phyloP scores from a whole-genome alignment of 1,140 invertebrate species.

The Solen grandis region DNA sequence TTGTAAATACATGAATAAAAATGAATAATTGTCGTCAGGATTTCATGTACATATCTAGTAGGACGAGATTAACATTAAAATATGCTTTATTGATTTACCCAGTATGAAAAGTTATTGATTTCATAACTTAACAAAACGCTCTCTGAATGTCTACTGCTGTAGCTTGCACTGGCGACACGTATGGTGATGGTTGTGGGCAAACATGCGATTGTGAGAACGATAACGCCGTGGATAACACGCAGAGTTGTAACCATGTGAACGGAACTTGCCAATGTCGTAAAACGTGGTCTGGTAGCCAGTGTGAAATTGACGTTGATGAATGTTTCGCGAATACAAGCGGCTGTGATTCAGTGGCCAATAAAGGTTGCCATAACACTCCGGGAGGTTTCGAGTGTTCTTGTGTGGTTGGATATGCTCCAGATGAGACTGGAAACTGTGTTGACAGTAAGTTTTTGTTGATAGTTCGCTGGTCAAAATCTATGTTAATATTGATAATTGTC shows the following conservation, averaged over 20 bases:
- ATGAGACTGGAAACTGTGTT: conserved; percentile 14
- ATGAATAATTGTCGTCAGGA: no score
- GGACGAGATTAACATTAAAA: no score
- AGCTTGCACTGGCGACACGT: conserved; percentile 27
- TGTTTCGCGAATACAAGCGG: conserved; percentile 9
- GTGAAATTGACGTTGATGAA: conserved; percentile 46
- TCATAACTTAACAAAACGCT: no score
- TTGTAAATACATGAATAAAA: no score
- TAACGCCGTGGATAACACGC: conserved; percentile 15
- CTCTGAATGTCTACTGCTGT: neutral
- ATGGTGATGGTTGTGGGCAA: conserved; percentile 20
- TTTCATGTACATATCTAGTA: no score
- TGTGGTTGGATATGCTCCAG: neutral
- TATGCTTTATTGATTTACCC: no score
- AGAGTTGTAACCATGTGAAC: conserved; percentile 44
- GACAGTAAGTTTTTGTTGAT: conserved; percentile 2
- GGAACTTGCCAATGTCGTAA: conserved; percentile 23
- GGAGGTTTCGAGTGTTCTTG: conserved; percentile 46
- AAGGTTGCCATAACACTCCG: conserved; percentile 33
- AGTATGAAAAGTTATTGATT: no score
- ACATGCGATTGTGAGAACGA: conserved; percentile 25
- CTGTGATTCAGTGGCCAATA: neutral
- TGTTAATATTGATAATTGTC: no score
- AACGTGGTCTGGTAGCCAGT: conserved; percentile 23
- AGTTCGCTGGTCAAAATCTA: no score